A percentile compares a stretch with the other conserved stretches of the same genome.
phyloP scores from a whole-genome alignment of 2,888 invertebrate species.

The Tachina grossa region DNA sequence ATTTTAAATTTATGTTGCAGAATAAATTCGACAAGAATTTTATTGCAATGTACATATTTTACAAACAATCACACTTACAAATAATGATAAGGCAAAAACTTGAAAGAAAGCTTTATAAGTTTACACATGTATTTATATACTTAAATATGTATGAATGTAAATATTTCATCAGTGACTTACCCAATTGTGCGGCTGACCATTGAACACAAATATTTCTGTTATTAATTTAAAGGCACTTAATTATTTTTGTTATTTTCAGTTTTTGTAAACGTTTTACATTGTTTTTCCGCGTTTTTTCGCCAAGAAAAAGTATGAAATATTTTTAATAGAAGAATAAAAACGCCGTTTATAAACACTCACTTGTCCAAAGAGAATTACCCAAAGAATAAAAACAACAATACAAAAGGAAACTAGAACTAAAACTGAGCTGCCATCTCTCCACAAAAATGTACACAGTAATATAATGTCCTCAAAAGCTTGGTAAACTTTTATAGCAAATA shows the following conservation, averaged over 20 bases:
- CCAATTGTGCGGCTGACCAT: not conserved
- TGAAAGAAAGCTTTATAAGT: too few species aligned
- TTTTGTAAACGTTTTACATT: constrained; percentile 10
- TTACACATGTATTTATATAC: too few species aligned
- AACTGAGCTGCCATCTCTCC: constrained; percentile 11
- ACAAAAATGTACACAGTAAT: too few species aligned
- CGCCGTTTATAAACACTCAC: constrained; percentile 49
- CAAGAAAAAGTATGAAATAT: not conserved
- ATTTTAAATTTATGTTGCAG: constrained; percentile 4
- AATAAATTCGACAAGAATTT: not conserved
- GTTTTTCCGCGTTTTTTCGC: constrained; percentile 2
- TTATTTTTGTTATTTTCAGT: not conserved
- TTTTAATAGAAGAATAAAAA: constrained; percentile 24
- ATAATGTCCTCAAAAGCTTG: too few species aligned
- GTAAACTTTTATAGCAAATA: too few species aligned
- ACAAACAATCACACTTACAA: too few species aligned
- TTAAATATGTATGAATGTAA: too few species aligned
- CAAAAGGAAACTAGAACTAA: not conserved
- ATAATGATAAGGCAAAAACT: not conserved
- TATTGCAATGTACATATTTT: too few species aligned
- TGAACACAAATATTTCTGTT: not conserved
- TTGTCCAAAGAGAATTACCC: constrained; percentile 48
- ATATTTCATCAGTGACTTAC: constrained; percentile 12
- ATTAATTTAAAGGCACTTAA: constrained; percentile 39
- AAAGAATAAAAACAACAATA: constrained; percentile 37